These are phyloP conservation scores for Oxycera nigricornis DNA, from an alignment of 2,888 invertebrate genomes.

Conservation along the genomic window DNA sequence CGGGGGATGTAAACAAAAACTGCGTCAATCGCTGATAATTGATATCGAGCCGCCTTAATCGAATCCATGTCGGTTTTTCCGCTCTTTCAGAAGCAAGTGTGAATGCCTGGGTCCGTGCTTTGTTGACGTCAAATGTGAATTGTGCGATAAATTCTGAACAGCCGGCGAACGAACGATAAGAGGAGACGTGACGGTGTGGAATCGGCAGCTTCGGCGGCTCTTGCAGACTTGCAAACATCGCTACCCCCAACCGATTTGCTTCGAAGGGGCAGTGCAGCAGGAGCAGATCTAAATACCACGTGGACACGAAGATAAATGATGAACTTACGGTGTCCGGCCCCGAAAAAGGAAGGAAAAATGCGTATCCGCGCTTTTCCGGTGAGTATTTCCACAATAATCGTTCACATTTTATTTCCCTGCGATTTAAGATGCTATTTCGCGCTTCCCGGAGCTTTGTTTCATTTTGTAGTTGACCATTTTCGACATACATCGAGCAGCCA, in stretches of 20 bases:
- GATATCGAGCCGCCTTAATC: too few relatives aligned
- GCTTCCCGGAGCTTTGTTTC: neutral
- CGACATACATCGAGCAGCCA: too few relatives aligned
- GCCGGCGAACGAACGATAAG: neutral
- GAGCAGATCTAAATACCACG: neutral
- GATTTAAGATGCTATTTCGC: too few relatives aligned
- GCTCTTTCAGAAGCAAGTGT: neutral
- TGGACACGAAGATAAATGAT: conserved; percentile 17
- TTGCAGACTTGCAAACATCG: neutral
- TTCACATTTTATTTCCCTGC: neutral
- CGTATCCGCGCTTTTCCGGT: conserved; percentile 97
- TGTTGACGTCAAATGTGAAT: conserved; percentile 4
- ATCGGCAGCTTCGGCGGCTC: neutral
- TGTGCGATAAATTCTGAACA: neutral
- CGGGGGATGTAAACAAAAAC: neutral
- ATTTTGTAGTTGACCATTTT: too few relatives aligned
- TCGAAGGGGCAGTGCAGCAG: neutral
- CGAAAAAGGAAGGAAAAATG: conserved; percentile 96
- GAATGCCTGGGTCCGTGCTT: neutral
- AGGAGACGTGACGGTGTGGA: neutral
- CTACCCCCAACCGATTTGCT: too few relatives aligned
- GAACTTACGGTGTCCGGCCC: conserved; percentile 65
- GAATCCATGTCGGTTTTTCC: too few relatives aligned
- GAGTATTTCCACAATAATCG: conserved; percentile 64
- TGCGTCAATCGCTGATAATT: neutral